Evolutionary conservation across 2,113 vertebrate species (phyloP).

Genomic region (Cryptotis parvus): DNA sequence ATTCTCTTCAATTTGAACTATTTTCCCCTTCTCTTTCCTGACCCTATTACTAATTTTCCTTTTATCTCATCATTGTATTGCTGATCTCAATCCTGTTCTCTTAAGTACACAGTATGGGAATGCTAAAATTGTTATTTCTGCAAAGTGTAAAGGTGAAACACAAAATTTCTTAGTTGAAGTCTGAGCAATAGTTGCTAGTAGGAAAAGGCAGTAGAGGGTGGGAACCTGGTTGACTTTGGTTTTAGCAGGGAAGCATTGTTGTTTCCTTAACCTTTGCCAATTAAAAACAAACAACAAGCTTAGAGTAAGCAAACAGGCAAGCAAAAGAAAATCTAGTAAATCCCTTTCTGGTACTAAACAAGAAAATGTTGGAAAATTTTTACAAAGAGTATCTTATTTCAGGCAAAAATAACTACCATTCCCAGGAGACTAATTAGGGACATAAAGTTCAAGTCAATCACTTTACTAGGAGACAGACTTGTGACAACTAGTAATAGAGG

Average conservation of each 20-base stretch:
- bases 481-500: constrained; percentile 21
- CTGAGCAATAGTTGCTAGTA: not conserved
- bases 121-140: not conserved
- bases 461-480: not conserved
- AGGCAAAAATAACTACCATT: not conserved
- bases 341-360: not conserved
- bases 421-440: not conserved
- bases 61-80: not conserved
- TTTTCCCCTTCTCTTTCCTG: not conserved
- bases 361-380: not conserved
- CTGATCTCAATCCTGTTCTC: not conserved
- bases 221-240: not conserved
- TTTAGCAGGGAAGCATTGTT: not conserved
- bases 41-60: not conserved
- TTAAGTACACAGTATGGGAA: no score
- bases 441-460: not conserved
- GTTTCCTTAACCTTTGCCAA: constrained; percentile 38
- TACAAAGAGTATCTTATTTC: not conserved
- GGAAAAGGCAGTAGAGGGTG: not conserved
- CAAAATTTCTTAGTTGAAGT: not conserved
- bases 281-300: constrained; percentile 19
- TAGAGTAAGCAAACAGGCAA: not conserved
- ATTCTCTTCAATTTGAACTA: not conserved
- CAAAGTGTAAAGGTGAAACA: not conserved
- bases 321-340: not conserved